Conservation (phyloP, 2,888 invertebrate genomes). For the Hypolimnas misippus region DNA sequence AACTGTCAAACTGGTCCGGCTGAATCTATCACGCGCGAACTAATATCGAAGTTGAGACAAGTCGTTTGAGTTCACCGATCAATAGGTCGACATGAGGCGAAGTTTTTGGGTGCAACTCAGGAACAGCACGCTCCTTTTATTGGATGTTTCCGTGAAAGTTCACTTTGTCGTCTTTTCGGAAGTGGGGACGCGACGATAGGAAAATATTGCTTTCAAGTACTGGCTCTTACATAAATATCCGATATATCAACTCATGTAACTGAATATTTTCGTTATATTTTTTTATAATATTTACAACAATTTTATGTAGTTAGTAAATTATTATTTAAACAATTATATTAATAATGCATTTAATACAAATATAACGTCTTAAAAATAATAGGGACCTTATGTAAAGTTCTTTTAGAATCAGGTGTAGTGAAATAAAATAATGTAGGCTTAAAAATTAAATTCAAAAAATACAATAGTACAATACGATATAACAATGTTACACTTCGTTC, state of each 20-base stretch:
- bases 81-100: conserved; percentile 48
- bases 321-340: too few species aligned
- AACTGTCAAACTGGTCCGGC: conserved; percentile 78
- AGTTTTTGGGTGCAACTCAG: conserved; percentile 68
- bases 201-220: conserved; percentile 53
- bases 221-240: conserved; percentile 20
- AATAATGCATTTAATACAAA: too few species aligned
- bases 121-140: conserved; percentile 70
- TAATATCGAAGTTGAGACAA: conserved; percentile 76
- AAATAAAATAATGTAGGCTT: too few species aligned
- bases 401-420: not conserved
- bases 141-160: conserved; percentile 74
- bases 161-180: conserved; percentile 63
- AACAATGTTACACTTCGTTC: too few species aligned
- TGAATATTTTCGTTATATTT: not conserved
- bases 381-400: too few species aligned
- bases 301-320: too few species aligned
- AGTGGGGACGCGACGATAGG: conserved; percentile 59
- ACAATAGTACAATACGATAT: too few species aligned
- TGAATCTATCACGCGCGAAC: conserved; percentile 81
- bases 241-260: not conserved
- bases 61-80: conserved; percentile 50
- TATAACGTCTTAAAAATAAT: too few species aligned
- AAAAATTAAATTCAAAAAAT: too few species aligned
- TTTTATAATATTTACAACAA: too few species aligned